Evolutionary conservation across 2,797 vertebrate genomes (phyloP).

Genomic region (Xerus rutilus): DNA sequence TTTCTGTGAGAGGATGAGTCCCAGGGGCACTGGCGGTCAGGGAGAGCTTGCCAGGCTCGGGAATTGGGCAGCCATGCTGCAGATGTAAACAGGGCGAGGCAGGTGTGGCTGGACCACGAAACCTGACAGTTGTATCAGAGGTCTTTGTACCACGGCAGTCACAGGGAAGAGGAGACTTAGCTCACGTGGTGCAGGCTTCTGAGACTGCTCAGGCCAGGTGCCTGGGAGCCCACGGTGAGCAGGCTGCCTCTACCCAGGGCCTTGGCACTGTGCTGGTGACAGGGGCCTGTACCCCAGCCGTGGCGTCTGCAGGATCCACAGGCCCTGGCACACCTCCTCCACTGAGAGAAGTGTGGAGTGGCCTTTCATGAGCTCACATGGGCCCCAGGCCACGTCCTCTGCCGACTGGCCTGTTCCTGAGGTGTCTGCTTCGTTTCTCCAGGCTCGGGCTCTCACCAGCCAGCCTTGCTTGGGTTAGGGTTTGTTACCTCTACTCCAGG

Average conservation of each 20-base stretch:
- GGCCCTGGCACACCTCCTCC: accelerated
- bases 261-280: neutral
- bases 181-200: too few relatives aligned
- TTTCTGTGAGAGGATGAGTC: too few relatives aligned
- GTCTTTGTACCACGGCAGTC: neutral
- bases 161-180: neutral
- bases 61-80: neutral
- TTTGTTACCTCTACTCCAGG: neutral
- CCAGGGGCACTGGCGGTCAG: too few relatives aligned
- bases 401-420: accelerated
- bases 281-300: neutral
- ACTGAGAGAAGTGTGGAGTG: neutral
- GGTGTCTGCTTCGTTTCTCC: accelerated
- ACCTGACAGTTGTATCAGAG: neutral
- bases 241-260: neutral
- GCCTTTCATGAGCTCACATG: accelerated
- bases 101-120: too few relatives aligned
- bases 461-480: neutral
- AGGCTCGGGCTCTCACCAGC: accelerated
- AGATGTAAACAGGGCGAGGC: too few relatives aligned
- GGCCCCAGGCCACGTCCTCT: accelerated
- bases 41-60: neutral
- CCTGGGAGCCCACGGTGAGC: too few relatives aligned
- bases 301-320: neutral
- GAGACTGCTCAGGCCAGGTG: accelerated